Conservation (phyloP, 2,113 vertebrate species). For the Rhinichthys klamathensis region DNA sequence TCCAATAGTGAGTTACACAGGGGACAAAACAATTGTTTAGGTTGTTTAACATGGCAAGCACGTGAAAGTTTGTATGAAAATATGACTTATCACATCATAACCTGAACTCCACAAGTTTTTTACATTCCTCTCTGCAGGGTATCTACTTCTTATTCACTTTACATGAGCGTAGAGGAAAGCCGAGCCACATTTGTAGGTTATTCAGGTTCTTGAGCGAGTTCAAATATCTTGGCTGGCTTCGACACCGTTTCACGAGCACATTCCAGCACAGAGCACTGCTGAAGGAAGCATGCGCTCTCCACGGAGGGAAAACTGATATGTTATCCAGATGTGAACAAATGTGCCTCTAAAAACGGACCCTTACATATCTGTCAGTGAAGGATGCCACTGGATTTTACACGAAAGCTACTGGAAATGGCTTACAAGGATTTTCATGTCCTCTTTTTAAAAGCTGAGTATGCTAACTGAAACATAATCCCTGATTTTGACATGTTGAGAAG, state of each 20-base stretch:
- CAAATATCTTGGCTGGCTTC: constrained; percentile 24
- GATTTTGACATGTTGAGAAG: neutral
- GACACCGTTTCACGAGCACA: constrained; percentile 50
- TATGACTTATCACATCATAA: neutral
- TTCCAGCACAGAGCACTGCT: constrained; percentile 45
- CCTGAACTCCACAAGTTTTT: constrained; percentile 17
- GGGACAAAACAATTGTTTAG: neutral
- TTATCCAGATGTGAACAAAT: constrained; percentile 56
- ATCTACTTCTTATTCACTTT: constrained; percentile 42
- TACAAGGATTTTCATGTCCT: neutral
- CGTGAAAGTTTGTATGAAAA: neutral
- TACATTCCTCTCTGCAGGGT: constrained; percentile 1
- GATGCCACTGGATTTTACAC: constrained; percentile 44
- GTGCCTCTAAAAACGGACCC: constrained; percentile 10
- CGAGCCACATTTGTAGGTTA: constrained; percentile 36
- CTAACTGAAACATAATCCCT: neutral
- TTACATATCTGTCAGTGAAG: constrained; percentile 2
- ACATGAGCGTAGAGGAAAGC: constrained; percentile 26
- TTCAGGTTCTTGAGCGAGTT: constrained; percentile 28
- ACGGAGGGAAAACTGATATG: constrained; percentile 40
- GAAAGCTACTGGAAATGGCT: neutral
- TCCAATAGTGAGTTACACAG: neutral
- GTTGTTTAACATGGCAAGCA: neutral
- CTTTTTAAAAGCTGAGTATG: neutral
- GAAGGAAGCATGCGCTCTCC: constrained; percentile 28